Evolutionary conservation across 2,797 vertebrate species (phyloP).

Genomic region (Sylvia borin): DNA sequence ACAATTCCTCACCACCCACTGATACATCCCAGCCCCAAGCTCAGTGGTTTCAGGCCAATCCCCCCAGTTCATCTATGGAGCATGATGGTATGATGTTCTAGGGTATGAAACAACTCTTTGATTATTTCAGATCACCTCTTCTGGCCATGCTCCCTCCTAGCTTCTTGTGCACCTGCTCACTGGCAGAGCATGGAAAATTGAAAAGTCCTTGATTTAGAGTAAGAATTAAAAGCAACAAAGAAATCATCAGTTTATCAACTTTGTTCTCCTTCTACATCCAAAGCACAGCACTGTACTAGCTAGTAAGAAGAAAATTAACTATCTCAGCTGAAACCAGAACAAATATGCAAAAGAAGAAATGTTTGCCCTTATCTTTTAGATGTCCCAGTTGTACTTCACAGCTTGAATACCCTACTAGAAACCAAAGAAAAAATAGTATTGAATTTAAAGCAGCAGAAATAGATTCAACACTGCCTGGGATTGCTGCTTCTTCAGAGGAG

Average conservation of each 20-base stretch:
- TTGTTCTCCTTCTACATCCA: not conserved
- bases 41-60: fast-evolving
- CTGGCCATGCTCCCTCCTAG: not conserved
- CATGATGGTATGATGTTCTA: not conserved
- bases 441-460: constrained; percentile 65
- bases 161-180: not conserved
- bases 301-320: not conserved
- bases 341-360: constrained; percentile 42
- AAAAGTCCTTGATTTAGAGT: not conserved
- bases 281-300: not conserved
- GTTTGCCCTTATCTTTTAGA: constrained; percentile 75
- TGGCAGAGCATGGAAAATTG: not conserved
- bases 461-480: constrained; percentile 77
- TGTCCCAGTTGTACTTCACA: constrained; percentile 80
- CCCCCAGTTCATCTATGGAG: not conserved
- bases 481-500: constrained; percentile 55
- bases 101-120: not conserved
- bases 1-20: not conserved
- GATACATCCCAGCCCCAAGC: not conserved
- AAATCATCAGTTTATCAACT: not conserved
- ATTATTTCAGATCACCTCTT: not conserved
- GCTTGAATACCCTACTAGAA: constrained; percentile 79
- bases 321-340: not conserved
- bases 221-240: not conserved
- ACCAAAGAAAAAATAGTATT: constrained; percentile 13